Evolutionary conservation across 92 coral and sea anemone species (phyloP), one percentile per base, ranked within the genome.

Genomic region (Virgularia gustaviana): DNA sequence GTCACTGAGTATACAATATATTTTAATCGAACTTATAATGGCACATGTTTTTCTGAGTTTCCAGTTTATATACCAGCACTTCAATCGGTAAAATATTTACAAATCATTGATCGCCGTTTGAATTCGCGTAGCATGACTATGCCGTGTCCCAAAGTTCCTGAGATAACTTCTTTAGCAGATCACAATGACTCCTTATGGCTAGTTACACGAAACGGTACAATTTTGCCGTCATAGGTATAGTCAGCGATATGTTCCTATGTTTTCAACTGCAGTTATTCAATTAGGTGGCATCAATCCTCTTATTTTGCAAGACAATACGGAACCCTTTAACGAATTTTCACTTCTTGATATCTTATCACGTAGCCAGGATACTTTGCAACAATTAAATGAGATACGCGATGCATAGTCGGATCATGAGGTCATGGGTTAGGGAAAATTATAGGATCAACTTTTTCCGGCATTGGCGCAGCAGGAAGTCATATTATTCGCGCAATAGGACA

Each of bases 311-410:
- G n/a, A n/a, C n/a, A n/a, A n/a, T n/a, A n/a, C n/a, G n/a, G n/a
- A n/a, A n/a, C n/a, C n/a, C n/a, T n/a, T n/a, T n/a, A n/a, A 32
- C 13, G 32, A 29, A 30, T 66, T 66, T 29, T 45, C 58, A 10
- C 38, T 66, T 24, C 33, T 66, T 6, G 71, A 64, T 64, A 27
- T 38, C 1, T 27, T 38, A 12, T 31, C 71, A 45, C 71, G 36
- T n/a, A 19, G 52, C 12, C 71, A 64, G 31, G 71, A 64, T 5
- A 64, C 71, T 52, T 4, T 52, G 7, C 58, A 52, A 52, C 8
- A 12, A 22, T 52, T 52, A 22, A 52, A 52, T 22, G 58, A 12
- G 3, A 52, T 52, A 2, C 58, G 58, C 3, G n/a, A n/a, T n/a
- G n/a, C n/a, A n/a, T 28, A 52, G 10, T 11, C 30, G 3, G 30